Conservation (phyloP, 2,797 vertebrate genomes). For the Sebastes trivittatus region DNA sequence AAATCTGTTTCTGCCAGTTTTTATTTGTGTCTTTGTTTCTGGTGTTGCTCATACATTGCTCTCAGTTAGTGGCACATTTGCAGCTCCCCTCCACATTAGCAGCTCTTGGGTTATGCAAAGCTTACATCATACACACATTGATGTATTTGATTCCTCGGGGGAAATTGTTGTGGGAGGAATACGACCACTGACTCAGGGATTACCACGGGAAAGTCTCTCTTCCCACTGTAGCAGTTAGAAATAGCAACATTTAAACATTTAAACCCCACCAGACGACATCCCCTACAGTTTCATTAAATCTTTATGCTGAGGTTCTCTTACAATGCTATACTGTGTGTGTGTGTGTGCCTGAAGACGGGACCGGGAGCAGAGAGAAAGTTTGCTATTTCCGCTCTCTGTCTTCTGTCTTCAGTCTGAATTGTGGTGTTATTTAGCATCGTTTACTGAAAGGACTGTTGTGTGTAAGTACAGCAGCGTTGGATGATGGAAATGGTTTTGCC, state of each 20-base stretch:
- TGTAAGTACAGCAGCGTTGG: constrained; percentile 47
- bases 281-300: constrained; percentile 71
- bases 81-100: constrained; percentile 4
- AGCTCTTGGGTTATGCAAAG: constrained; percentile 41
- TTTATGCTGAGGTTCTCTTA: constrained; percentile 55
- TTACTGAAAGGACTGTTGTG: constrained; percentile 34
- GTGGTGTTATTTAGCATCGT: constrained; percentile 22
- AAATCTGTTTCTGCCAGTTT: neutral
- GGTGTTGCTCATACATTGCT: neutral
- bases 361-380: constrained; percentile 7
- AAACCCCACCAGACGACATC: constrained; percentile 62
- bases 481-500: constrained; percentile 39
- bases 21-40: neutral
- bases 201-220: constrained; percentile 54
- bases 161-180: constrained; percentile 52
- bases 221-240: constrained; percentile 50
- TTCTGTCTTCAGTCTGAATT: constrained; percentile 21
- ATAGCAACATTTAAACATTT: constrained; percentile 77
- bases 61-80: neutral
- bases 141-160: constrained; percentile 43
- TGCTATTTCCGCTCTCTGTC: constrained; percentile 16
- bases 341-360: neutral
- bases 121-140: constrained; percentile 50
- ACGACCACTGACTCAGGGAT: constrained; percentile 45
- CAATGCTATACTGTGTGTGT: constrained; percentile 29